Base-by-base conservation (phyloP, 2,113 vertebrate genomes). In the Euleptes europaea region DNA sequence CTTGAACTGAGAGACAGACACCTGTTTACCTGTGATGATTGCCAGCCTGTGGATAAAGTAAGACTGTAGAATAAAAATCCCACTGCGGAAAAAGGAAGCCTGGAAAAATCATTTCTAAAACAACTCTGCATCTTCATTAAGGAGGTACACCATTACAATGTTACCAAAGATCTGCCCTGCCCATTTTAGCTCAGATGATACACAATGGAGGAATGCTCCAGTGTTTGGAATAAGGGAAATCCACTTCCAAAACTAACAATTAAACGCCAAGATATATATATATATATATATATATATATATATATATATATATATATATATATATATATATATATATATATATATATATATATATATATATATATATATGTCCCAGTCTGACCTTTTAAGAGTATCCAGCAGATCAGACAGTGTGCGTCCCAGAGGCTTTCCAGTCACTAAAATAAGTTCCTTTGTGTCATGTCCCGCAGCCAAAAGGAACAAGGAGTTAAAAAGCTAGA, bases 401-500 rank as follows among this genome's bases (percentile, higher is more conserved):
- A 28, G 14, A 88, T 71, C 78, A 88, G 85, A 76, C 1, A 13
- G 31, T 1, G 1, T 77, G 76, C 15, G 2, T 5, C 40, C 80
- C 79, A 82, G 89, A 80, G 67, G 65, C 33, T 90, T 87, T 87
- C 42, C 65, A 54, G 87, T 78, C 76, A 70, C 19, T 88, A 26
- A 35, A 83, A n/a, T 54, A 81, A 23, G 26, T 40, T 51, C 40
- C 26, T 78, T 51, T 44, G 88, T 74, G 31, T 9, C 38, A 6
- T 75, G 35, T 28, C 70, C 66, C 67, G 84, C 40, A 75, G 70
- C 26, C 87, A 90, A 78, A 66, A 49, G 69, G 49, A 90, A 83
- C 86, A 90, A 94, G 86, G 95, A 91, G 94, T 94, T 95, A 95
- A 94, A 94, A 88, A 78, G 0, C 65, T 93, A 78, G 88, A 67